Base-by-base conservation (phyloP, 1,140 invertebrate genomes). In the Aphelenchoides besseyi region DNA sequence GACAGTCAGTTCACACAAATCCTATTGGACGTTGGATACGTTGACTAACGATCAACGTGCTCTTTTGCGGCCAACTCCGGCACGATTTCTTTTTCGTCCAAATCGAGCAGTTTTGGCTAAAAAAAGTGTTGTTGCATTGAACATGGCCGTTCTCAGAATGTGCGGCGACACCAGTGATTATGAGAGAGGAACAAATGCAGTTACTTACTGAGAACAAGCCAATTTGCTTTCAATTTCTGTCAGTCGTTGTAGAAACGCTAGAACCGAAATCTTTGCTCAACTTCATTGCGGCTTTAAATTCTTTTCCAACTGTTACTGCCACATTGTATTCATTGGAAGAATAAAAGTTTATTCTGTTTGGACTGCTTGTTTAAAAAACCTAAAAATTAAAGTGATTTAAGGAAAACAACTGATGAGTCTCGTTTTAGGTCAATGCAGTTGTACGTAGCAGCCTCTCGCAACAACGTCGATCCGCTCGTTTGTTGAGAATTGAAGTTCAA, bases 11-110 rank as follows among this genome's bases (percentile, higher is more conserved):
- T 68, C 76, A 28, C 76, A 78, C 30, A 76, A 68, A 54, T 77
- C 66, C 59, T 80, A 78, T 68, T 78, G 76, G 76, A 78, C 76
- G 32, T 64, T 78, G 29, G 77, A 78, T 35, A 76, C 63, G 53
- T 26, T 78, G 28, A 55, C n/a, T n/a, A 29, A 3, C 54, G 68
- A 68, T 29, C 35, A 18, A 0, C 63, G 62, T 30, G n/a, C 68
- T 32, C 69, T 66, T 23, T 48, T 80, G 29, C 54, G 30, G 0
- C 76, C 76, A 28, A 53, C 66, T 29, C 76, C 76, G 30, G 78
- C 66, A 9, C 54, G 55, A 28, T 78, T 78, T 59, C 32, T 78
- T 12, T 76, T 64, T 54, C 68, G 54, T 55, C 59, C 54, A 29
- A 41, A 62, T 12, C 57, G 59, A 3, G 59, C 26, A 29, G 64